Base-by-base conservation (phyloP, 92 coral and sea anemone genomes). In the Actinernus sp. region DNA sequence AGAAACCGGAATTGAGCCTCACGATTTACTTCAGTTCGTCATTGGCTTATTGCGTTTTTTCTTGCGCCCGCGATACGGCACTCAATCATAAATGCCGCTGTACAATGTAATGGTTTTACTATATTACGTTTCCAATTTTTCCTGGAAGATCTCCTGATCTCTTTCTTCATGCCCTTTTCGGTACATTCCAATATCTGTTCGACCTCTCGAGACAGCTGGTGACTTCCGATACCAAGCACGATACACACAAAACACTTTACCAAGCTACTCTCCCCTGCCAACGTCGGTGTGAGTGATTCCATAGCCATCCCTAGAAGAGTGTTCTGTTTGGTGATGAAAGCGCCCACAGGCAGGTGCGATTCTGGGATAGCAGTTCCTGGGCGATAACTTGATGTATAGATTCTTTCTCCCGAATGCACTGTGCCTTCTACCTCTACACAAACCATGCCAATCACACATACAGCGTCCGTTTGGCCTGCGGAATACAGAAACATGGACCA, bases 381-480 rank as follows among this genome's bases (percentile, higher is more conserved):
- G n/a, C 40, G 32, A 26, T 71, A 79, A 9, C 56, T 70, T 10
- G 98, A 91, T 4, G 98, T 88, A 61, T 90, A 94, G 41, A 94
- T 74, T 22, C 98, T 91, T 44, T 94, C 98, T 10, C 98, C 98
- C 11, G 96, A 76, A 6, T 58, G 61, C 0, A 90, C 95, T 17
- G 92, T 87, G 2, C 97, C 98, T 49, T 65, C 77, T 20, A 94
- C 86, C 54, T 87, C 85, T 26, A 94, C 97, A 51, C 81, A 76
- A 17, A 94, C 91, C 86, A 94, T 94, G 18, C 98, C 98, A n/a
- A 94, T 91, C 16, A 94, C 91, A 55, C 98, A 94, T n/a, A 94
- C 95, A 4, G 85, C 84, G 44, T 94, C 98, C 3, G 98, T 90
- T 26, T 45, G 10, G 21, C 52, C 52, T 45, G 52, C 6, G 52